Base-by-base conservation (phyloP, 2,113 vertebrate genomes). In the Austrofundulus limnaeus region DNA sequence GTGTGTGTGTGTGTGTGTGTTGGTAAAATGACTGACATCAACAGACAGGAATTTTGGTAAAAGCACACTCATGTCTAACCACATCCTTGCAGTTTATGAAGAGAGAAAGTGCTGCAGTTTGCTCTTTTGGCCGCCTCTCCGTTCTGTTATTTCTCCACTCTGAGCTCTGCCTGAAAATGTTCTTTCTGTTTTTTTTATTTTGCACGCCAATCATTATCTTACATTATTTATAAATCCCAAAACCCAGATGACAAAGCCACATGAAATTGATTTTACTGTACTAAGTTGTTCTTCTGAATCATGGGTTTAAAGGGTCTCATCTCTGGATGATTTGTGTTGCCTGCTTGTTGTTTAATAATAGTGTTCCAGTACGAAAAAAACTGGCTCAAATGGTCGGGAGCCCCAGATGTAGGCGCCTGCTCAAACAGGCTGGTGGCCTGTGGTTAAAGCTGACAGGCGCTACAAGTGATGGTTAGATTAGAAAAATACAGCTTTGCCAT, bases 1-100 rank as follows among this genome's bases (percentile, higher is more conserved):
- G 42, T 48, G 39, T 37, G 48, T n/a, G 4, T n/a, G 17, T 42
- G 39, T 63, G 45, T 72, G 55, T 45, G 58, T 43, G 67, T 43
- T 8, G 50, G 70, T 61, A 65, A 46, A 66, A 73, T 71, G 76
- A 72, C 81, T 84, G 83, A 85, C 80, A 77, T 86, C 80, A 82
- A 60, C 70, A 55, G 74, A 48, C 38, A 80, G 83, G 85, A 83
- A 85, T 85, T 49, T 68, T 51, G 70, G 34, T 15, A 59, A 80
- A 63, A 61, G 70, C 66, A 16, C 70, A 45, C 74, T 82, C 56
- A 55, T 48, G 61, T 69, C 75, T 67, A n/a, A 82, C 87, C 87
- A 86, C 87, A 84, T 79, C 82, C 81, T 74, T 72, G 46, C 79
- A 81, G 71, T 85, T 82, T 83, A 80, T 70, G 75, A 80, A 38